A percentile compares a stretch with the other conserved stretches of the same genome.
phyloP scores from a whole-genome alignment of 2,797 vertebrate genomes.

The Alauda arvensis region DNA sequence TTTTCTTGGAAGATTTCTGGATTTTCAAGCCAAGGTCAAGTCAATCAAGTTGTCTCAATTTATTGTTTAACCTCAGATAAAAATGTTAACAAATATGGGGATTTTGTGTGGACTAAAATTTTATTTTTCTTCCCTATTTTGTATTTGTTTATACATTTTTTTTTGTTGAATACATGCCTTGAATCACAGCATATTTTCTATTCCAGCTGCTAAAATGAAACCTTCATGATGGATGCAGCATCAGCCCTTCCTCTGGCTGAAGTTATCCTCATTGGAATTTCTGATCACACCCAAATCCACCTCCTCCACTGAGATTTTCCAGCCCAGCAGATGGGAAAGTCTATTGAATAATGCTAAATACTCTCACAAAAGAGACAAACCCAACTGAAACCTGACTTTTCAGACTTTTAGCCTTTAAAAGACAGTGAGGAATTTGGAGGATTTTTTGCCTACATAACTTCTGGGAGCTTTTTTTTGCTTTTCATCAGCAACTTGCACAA shows the following conservation, averaged over 20 bases:
- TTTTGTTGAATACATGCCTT: background rate
- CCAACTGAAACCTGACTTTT: background rate
- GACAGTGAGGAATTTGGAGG: background rate
- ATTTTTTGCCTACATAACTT: background rate
- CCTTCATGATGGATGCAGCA: background rate
- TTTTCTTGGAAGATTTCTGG: background rate
- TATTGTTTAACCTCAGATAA: background rate
- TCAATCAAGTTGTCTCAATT: background rate
- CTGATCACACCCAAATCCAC: background rate
- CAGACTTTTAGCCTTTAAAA: background rate
- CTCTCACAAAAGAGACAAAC: background rate
- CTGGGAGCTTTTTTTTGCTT: background rate
- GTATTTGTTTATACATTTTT: background rate
- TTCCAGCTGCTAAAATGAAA: background rate
- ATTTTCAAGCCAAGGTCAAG: background rate
- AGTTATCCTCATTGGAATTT: background rate
- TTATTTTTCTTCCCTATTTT: background rate
- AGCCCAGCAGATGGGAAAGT: background rate
- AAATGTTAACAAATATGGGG: background rate
- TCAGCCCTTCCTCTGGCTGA: background rate
- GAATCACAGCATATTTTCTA: background rate
- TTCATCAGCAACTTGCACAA: background rate
- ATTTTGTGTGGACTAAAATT: background rate
- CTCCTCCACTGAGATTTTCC: background rate
- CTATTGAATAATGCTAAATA: background rate